Evolutionary conservation across 1,140 invertebrate species (phyloP).

Genomic region (Carcinoscorpius rotundicauda): DNA sequence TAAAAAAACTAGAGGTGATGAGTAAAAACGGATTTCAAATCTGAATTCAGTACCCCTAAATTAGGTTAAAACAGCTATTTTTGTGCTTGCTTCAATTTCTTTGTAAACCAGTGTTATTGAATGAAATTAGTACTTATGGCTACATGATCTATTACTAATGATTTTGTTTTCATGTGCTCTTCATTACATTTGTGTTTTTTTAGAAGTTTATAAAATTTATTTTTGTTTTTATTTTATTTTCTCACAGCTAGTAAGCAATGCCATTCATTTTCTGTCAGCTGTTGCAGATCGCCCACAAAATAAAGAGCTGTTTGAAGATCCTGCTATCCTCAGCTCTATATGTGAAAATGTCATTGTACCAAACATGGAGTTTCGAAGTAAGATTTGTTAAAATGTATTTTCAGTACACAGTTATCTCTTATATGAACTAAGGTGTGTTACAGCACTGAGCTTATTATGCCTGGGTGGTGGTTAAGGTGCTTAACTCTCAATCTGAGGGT

Average conservation of each 20-base stretch:
- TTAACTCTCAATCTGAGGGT: too few relatives aligned
- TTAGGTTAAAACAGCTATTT: too few relatives aligned
- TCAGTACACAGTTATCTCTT: slow-evolving; percentile 1
- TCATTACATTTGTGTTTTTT: not conserved
- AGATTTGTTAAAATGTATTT: slow-evolving; percentile 12
- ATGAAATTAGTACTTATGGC: not conserved
- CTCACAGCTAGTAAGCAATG: slow-evolving; percentile 75
- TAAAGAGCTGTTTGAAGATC: slow-evolving; percentile 76
- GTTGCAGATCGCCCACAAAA: slow-evolving; percentile 84
- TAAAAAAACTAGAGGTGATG: too few relatives aligned
- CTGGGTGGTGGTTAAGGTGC: too few relatives aligned
- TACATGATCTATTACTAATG: not conserved
- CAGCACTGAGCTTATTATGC: too few relatives aligned
- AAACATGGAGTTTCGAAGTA: slow-evolving; percentile 91
- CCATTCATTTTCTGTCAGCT: slow-evolving; percentile 84
- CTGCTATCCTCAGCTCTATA: slow-evolving; percentile 70
- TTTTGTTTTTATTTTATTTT: slow-evolving; percentile 8
- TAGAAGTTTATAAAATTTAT: too few relatives aligned
- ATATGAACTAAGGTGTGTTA: not conserved
- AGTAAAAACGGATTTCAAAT: too few relatives aligned
- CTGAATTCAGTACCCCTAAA: too few relatives aligned
- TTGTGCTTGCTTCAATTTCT: too few relatives aligned
- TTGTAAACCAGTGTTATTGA: too few relatives aligned
- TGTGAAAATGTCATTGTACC: slow-evolving; percentile 97
- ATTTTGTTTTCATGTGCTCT: not conserved